Base-by-base conservation (phyloP, 2,888 invertebrate species). In the Chrysodeixis includens region DNA sequence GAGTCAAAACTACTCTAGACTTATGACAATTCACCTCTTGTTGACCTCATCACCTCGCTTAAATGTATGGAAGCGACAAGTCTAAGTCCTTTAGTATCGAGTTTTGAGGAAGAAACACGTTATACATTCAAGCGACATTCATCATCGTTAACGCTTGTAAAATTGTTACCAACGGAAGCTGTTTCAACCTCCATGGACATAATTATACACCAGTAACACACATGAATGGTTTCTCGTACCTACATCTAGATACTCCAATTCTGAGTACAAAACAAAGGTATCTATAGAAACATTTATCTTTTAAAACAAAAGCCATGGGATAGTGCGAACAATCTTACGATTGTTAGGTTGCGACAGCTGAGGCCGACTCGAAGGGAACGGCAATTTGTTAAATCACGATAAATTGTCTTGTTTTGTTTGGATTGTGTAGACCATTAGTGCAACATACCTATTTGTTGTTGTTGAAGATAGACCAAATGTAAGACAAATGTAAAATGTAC, bases 221-320 rank as follows among this genome's bases (percentile, higher is more conserved):
- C 10, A 40, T 35, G 35, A 40, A 40, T 40, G 40, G 40, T n/a
- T 40, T 40, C 18, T 12, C 46, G 18, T 7, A 18, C 44, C 16
- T 16, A 9, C 46, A 49, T 20, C 18, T 49, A 49, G 18, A 20
- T 49, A 49, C 16, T 60, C 30, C 57, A 49, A 58, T 57, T 52
- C 55, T 16, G 54, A 44, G 65, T 60, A 65, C 54, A 49, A 55
- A 63, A 71, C 62, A 75, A 78, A 75, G 66, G 56, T 60, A 76
- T 71, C 71, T 71, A 56, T 16, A 60, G 30, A 53, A 44, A 56
- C 65, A 70, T 79, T 68, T 66, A 73, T 77, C 73, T 73, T 56
- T 57, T 52, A 30, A 64, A 75, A 79, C 79, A 79, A 79, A 79
- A 75, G 72, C 54, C 77, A 71, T 77, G 79, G 79, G 69, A 79